A percentile compares a stretch with the other conserved stretches of the same genome.
Conservation (phyloP, 2,113 vertebrate genomes). For the Silurus glanis region DNA sequence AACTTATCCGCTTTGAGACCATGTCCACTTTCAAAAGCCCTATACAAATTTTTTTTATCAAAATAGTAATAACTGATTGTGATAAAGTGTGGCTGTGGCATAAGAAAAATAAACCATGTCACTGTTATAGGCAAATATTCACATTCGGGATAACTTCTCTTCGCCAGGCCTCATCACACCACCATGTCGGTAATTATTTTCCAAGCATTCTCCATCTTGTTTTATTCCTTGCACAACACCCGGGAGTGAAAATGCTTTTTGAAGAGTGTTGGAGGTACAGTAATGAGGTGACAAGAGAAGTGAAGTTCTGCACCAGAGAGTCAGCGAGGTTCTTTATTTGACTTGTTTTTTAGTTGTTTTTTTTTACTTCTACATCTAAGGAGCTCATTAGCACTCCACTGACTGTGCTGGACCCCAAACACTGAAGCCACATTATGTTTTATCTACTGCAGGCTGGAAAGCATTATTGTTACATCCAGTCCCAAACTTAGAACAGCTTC, state of each 20-base stretch:
- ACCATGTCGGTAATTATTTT: neutral
- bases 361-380: neutral
- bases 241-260: neutral
- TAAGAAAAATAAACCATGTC: neutral
- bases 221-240: neutral
- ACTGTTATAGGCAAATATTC: neutral
- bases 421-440: constrained; percentile 6
- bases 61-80: no score
- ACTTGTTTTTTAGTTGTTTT: neutral
- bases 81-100: neutral
- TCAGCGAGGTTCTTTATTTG: constrained; percentile 11
- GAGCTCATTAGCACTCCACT: constrained; percentile 24
- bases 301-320: constrained; percentile 11
- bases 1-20: no score
- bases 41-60: no score
- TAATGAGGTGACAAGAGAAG: constrained; percentile 21
- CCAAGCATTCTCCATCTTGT: neutral
- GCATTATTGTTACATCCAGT: neutral
- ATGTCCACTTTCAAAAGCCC: no score
- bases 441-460: neutral
- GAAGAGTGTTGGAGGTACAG: neutral
- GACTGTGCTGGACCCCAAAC: constrained; percentile 17
- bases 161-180: neutral
- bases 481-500: neutral
- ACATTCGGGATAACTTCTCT: neutral